phyloP scores from a whole-genome alignment of 2,888 invertebrate species.

The Lucinisca nassula region DNA sequence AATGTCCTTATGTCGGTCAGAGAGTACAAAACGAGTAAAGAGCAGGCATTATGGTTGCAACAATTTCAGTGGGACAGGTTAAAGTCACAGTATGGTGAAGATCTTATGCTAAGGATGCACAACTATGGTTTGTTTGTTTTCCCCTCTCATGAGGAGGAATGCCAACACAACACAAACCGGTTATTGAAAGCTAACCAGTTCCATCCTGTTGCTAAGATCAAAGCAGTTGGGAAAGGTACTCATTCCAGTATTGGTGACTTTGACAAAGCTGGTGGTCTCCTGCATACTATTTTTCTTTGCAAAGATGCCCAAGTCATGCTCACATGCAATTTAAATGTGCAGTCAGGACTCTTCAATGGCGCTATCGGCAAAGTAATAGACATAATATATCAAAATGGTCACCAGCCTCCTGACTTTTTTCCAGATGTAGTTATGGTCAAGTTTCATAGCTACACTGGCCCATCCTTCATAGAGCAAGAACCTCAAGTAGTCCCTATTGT shows the following conservation, averaged over 20 bases:
- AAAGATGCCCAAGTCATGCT: conserved; percentile 62
- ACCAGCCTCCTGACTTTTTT: conserved; percentile 21
- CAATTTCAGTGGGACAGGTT: conserved; percentile 43
- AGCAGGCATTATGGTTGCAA: conserved; percentile 59
- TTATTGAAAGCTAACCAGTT: conserved; percentile 33
- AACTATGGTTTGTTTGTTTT: conserved; percentile 37
- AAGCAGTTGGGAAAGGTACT: conserved; percentile 19
- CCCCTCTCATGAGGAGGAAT: conserved; percentile 39
- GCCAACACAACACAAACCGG: conserved; percentile 43
- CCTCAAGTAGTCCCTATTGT: conserved; percentile 50
- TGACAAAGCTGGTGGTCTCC: conserved; percentile 24
- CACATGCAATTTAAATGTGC: conserved; percentile 50
- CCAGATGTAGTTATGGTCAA: conserved; percentile 70
- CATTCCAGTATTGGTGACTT: conserved; percentile 38
- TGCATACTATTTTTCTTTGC: conserved; percentile 41
- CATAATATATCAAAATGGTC: conserved; percentile 53
- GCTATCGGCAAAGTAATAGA: conserved; percentile 51
- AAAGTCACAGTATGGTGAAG: not conserved
- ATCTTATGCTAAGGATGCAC: not conserved
- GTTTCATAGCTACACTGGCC: conserved; percentile 56
- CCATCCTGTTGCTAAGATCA: conserved; percentile 56
- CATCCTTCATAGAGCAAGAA: conserved; percentile 28
- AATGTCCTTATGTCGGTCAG: conserved; percentile 11
- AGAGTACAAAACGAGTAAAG: conserved; percentile 3
- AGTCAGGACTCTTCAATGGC: conserved; percentile 69